Evolutionary conservation across 2,797 vertebrate genomes (phyloP).

Genomic region (Mormyrops attenuatus): DNA sequence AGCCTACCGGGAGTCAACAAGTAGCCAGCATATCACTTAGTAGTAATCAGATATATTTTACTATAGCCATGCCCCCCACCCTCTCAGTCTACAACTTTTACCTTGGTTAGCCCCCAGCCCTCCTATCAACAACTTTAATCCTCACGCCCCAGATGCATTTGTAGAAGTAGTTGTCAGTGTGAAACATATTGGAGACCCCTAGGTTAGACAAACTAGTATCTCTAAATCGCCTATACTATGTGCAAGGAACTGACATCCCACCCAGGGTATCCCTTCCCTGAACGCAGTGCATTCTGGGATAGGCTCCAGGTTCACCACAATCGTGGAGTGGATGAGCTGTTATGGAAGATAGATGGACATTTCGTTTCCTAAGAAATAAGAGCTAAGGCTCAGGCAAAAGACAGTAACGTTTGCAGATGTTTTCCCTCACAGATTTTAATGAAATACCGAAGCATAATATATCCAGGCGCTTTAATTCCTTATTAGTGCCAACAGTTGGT

Average conservation of each 20-base stretch:
- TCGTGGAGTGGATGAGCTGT: not conserved
- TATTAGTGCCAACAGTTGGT: constrained; percentile 6
- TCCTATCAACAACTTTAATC: not conserved
- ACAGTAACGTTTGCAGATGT: not conserved
- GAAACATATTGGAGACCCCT: not conserved
- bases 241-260: not conserved
- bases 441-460: not conserved
- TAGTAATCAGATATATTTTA: not conserved
- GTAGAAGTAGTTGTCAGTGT: not conserved
- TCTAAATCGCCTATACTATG: not conserved
- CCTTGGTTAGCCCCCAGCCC: not conserved
- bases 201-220: not conserved
- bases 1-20: not conserved
- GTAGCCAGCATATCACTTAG: not conserved
- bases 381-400: not conserved
- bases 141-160: not conserved
- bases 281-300: not conserved
- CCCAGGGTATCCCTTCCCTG: not conserved
- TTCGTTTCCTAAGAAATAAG: not conserved
- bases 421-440: not conserved
- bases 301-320: not conserved
- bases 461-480: not conserved
- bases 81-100: not conserved
- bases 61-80: not conserved
- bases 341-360: not conserved